A percentile compares a stretch with the other conserved stretches of the same genome.
These are phyloP conservation scores for Tridacna gigas DNA, from an alignment of 2,888 invertebrate species.

Conservation along the genomic window DNA sequence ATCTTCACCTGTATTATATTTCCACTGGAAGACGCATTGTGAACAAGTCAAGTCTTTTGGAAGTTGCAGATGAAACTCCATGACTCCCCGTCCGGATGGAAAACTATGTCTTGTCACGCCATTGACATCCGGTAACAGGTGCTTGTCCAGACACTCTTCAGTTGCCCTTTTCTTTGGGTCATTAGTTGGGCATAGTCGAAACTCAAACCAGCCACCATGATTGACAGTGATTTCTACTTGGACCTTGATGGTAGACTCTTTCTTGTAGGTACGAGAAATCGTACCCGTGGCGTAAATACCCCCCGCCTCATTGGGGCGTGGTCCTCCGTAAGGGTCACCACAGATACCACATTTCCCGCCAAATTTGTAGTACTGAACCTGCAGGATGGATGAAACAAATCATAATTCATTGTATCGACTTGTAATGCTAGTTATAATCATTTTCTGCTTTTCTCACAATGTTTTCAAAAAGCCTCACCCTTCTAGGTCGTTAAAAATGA, in stretches of 20 bases:
- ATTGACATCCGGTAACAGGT: constrained; percentile 49
- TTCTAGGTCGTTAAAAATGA: too few species aligned
- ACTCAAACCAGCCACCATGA: constrained; percentile 81
- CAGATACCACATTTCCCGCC: constrained; percentile 94
- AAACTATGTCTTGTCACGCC: constrained; percentile 39
- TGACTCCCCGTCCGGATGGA: constrained; percentile 31
- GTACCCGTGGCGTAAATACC: constrained; percentile 77
- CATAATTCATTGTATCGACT: neutral
- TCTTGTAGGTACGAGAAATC: constrained; percentile 71
- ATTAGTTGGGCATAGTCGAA: constrained; percentile 75
- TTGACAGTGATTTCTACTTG: constrained; percentile 77
- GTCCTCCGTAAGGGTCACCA: constrained; percentile 90
- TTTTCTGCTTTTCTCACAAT: neutral
- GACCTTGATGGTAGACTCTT: constrained; percentile 74
- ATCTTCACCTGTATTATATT: constrained; percentile 58
- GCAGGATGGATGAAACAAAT: constrained; percentile 1
- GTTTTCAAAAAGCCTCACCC: neutral
- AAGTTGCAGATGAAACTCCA: constrained; percentile 29
- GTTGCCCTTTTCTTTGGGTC: constrained; percentile 60
- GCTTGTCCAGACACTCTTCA: constrained; percentile 60
- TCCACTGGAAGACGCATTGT: constrained; percentile 63
- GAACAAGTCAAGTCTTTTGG: constrained; percentile 57
- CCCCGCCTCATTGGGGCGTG: constrained; percentile 77
- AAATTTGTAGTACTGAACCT: constrained; percentile 63
- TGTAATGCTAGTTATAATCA: neutral